Base-by-base conservation (phyloP, 2,888 invertebrate genomes). In the Sesia bembeciformis region DNA sequence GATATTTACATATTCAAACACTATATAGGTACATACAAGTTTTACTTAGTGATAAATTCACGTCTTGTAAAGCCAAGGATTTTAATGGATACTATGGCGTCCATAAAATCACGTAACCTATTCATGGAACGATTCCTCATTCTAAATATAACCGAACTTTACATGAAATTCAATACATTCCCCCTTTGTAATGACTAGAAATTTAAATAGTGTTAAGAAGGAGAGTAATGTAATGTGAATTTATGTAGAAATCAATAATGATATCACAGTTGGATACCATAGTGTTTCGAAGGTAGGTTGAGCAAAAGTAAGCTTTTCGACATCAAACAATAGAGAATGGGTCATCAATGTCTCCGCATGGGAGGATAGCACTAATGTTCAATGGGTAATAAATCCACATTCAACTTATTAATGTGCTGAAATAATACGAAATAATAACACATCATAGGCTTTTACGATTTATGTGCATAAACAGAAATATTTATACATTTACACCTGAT, bases 1-100 rank as follows among this genome's bases (percentile, higher is more conserved):
- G 23, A 23, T 23, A 23, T 23, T 23, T 23, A 23, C 23, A 1
- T 23, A 23, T 23, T 23, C 23, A 23, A 23, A 23, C 23, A 23
- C 2, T 23, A 23, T 2, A n/a, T n/a, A n/a, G n/a, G 23, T 2
- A 23, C 23, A 23, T 23, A 23, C 23, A 23, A 23, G 23, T 23
- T 23, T 23, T 23, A 23, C 23, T 23, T 23, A 23, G 23, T 23
- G 23, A 23, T 23, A 23, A 23, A 23, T 23, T 23, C 23, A 23
- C 23, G 52, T 52, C 49, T 54, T 57, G 72, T 81, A 78, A 80
- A 79, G 74, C 74, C 65, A 58, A 62, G 62, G 66, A 67, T 50
- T 68, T 72, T 80, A 74, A 81, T 78, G 74, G 72, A 65, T 68
- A 76, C 76, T 76, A 76, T 70, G 67, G 61, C 60, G 64, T 60